phyloP scores from a whole-genome alignment of 2,888 invertebrate species.

The Parnassius apollo region DNA sequence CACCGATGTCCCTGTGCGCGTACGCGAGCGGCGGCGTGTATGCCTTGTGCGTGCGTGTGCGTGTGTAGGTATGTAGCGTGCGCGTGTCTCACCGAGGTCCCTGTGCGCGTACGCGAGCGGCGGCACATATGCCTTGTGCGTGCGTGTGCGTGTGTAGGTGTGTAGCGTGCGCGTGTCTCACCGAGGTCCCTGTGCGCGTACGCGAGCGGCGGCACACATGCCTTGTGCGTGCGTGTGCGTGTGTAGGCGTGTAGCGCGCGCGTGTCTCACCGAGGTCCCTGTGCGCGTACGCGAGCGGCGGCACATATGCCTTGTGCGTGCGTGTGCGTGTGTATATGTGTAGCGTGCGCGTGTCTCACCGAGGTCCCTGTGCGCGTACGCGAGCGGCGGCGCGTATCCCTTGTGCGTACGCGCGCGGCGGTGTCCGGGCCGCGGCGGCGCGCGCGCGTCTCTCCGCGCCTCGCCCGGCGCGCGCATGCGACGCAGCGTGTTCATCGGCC shows the following conservation, averaged over 20 bases:
- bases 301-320: neutral
- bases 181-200: neutral
- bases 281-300: neutral
- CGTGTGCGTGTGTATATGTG: neutral
- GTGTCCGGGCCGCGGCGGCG: conserved; percentile 48
- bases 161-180: neutral
- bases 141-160: no score
- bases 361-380: conserved; percentile 53
- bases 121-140: no score
- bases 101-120: no score
- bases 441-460: conserved; percentile 44
- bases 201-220: no score
- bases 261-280: conserved; percentile 1
- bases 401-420: conserved; percentile 60
- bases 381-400: conserved; percentile 62
- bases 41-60: no score
- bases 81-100: no score
- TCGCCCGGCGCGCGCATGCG: conserved; percentile 84
- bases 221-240: neutral
- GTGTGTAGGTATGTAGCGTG: no score
- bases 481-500: conserved; percentile 94
- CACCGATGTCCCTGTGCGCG: no score
- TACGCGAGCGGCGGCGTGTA: no score
- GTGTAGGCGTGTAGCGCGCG: neutral
- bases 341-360: conserved; percentile 50